A percentile compares a stretch with the other conserved stretches of the same genome.
phyloP scores from a whole-genome alignment of 2,888 invertebrate species.

The Archips crataeganus region DNA sequence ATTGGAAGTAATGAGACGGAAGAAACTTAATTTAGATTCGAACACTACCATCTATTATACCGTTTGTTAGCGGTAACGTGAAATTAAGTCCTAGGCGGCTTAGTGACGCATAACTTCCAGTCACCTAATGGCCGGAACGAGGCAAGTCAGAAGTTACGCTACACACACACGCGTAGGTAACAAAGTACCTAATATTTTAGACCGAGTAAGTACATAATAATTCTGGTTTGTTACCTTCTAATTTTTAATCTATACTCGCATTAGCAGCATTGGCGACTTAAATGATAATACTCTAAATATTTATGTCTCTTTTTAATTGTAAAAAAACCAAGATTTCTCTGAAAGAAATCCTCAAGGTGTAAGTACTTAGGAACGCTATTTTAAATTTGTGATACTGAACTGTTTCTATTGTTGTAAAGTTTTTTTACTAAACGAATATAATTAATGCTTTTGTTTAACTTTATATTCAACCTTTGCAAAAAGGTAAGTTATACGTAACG shows the following conservation, averaged over 20 bases:
- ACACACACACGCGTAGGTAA: background rate
- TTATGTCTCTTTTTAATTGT: no score
- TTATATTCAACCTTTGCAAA: slow-evolving; percentile 1
- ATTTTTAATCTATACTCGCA: no score
- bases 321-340: no score
- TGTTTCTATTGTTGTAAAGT: no score
- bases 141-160: background rate
- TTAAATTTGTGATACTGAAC: no score
- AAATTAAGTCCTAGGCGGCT: background rate
- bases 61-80: background rate
- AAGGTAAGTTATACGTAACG: background rate
- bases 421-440: no score
- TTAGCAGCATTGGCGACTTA: no score
- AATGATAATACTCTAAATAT: no score
- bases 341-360: no score
- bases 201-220: no score
- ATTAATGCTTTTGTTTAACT: background rate
- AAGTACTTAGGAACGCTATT: no score
- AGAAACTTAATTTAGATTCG: background rate
- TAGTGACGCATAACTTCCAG: slow-evolving; percentile 5
- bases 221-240: no score
- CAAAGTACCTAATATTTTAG: background rate
- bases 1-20: background rate
- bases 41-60: background rate
- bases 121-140: slow-evolving; percentile 4